phyloP scores from a whole-genome alignment of 1,140 invertebrate species.

The Heliconius himera region DNA sequence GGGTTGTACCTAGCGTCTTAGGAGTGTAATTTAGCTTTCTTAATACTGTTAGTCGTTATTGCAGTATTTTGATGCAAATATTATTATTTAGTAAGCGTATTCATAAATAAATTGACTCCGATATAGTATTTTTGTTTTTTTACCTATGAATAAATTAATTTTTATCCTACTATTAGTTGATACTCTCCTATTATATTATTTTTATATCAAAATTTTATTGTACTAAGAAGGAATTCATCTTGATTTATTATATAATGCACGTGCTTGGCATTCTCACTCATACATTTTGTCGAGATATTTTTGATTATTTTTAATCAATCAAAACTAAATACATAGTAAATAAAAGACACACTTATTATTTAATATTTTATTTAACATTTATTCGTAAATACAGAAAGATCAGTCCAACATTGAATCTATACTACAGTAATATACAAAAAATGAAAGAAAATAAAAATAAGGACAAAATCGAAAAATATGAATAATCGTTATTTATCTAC shows the following conservation, averaged over 20 bases:
- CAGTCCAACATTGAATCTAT: constrained; percentile 12
- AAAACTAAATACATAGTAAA: not conserved
- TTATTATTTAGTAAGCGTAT: constrained; percentile 79
- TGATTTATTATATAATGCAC: too few relatives aligned
- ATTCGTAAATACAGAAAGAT: not conserved
- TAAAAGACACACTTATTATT: not conserved
- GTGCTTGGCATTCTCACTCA: too few relatives aligned
- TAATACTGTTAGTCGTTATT: constrained; percentile 77
- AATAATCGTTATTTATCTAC: too few relatives aligned
- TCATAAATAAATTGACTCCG: constrained; percentile 80
- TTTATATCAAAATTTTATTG: too few relatives aligned
- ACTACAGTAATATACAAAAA: not conserved
- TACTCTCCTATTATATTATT: too few relatives aligned
- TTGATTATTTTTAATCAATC: not conserved
- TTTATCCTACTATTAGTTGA: too few relatives aligned
- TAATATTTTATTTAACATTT: constrained; percentile 1
- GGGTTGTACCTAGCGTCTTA: constrained; percentile 44
- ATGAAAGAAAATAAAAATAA: not conserved
- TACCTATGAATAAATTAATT: not conserved
- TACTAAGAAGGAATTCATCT: too few relatives aligned
- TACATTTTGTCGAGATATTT: too few relatives aligned
- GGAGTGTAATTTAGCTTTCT: constrained; percentile 64
- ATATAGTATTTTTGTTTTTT: constrained; percentile 61
- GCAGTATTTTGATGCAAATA: constrained; percentile 80
- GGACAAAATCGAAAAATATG: too few relatives aligned